Base-by-base conservation (phyloP, 2,113 vertebrate genomes). In the Caloenas nicobarica region DNA sequence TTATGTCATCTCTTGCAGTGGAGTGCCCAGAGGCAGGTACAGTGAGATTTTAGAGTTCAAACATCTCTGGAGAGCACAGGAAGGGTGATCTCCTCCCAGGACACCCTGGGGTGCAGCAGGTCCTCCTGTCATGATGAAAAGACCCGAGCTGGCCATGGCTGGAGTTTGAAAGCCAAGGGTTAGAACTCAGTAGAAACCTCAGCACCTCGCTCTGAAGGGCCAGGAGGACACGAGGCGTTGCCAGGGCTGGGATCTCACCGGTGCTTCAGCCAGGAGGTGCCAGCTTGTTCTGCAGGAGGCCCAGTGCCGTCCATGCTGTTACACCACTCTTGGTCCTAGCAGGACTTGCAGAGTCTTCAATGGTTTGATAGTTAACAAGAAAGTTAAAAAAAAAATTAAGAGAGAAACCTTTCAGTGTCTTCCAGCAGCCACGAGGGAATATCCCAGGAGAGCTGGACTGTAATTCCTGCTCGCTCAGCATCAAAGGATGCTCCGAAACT, bases 401-500 rank as follows among this genome's bases (percentile, higher is more conserved):
- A 89, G 77, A 85, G 81, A 46, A 89, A 33, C 13, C 70, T 68
- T 57, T 48, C 38, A 29, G 86, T n/a, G 58, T 56, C 71, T 91
- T 18, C 15, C 16, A 81, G 70, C 91, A 81, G 56, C 72, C 76
- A 13, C 1, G 15, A 64, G 57, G 5, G 58, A 61, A 83, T 58
- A 66, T 58, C 77, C 91, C 34, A 2, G 79, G 93, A 88, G 91
- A 93, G 68, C 91, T 66, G 87, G 80, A 38, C 69, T 92, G 78
- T 86, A 84, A 96, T 97, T 96, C 89, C 87, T 94, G 80, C 94
- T 53, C 56, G 58, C 29, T 93, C 46, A 91, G 95, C 95, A 97
- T 97, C 95, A 97, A 97, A 97, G 95, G 95, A 91, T 72, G 82
- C 91, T 91, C 86, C 78, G 93, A 96, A 97, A 96, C 88, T 78